phyloP scores from a whole-genome alignment of 2,797 vertebrate genomes.

The Enteromius viviparus region DNA sequence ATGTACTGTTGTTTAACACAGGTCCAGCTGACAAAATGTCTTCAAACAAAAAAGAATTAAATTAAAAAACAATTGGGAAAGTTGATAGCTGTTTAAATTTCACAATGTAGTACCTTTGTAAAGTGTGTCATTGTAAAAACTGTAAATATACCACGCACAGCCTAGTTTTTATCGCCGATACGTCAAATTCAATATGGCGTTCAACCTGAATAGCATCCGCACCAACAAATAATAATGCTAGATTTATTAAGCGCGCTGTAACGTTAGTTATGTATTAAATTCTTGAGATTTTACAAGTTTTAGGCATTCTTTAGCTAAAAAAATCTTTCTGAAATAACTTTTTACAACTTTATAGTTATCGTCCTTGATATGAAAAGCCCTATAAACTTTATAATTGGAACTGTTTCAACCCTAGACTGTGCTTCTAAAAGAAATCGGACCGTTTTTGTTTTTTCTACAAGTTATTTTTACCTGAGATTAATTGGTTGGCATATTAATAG shows the following conservation, averaged over 20 bases:
- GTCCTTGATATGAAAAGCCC: not conserved
- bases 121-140: not conserved
- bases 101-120: not conserved
- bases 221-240: not conserved
- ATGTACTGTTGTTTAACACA: not conserved
- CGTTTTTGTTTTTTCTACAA: not conserved
- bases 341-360: not conserved
- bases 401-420: not conserved
- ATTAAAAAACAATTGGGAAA: not conserved
- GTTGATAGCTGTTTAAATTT: not conserved
- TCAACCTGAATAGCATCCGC: not conserved
- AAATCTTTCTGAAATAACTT: not conserved
- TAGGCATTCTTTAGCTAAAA: not conserved
- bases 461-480: not conserved
- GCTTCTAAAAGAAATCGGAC: not conserved
- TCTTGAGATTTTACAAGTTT: not conserved
- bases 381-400: not conserved
- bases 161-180: not conserved
- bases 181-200: not conserved
- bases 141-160: not conserved
- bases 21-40: not conserved
- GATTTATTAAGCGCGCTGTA: not conserved
- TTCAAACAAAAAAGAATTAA: not conserved
- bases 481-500: slow-evolving; percentile 8
- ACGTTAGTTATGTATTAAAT: not conserved